Conservation (phyloP, 2,888 invertebrate genomes). For the Hesperia comma region DNA sequence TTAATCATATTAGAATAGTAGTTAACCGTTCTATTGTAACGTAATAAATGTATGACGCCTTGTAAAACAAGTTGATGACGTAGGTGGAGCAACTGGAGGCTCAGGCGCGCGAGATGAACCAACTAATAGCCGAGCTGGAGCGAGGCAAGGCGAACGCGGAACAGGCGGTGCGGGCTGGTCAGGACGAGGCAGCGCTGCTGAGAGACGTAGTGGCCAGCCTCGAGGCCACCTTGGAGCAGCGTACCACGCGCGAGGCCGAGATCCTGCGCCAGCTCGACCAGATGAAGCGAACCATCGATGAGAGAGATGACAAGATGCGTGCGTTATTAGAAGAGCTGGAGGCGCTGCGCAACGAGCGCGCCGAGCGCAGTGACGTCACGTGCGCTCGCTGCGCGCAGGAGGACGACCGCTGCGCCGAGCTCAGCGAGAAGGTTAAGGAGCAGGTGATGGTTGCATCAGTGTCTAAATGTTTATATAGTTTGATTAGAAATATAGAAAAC, state of each 20-base stretch:
- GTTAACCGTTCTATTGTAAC: not conserved
- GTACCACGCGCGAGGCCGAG: constrained; percentile 85
- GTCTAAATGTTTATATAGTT: not conserved
- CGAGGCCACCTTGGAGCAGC: constrained; percentile 89
- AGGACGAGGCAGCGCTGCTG: constrained; percentile 89
- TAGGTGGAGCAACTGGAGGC: constrained; percentile 92
- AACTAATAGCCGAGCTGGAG: constrained; percentile 85
- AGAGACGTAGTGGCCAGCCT: constrained; percentile 91
- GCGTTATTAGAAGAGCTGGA: constrained; percentile 82
- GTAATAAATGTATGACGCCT: not conserved
- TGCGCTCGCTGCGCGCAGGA: constrained; percentile 62
- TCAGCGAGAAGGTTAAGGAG: constrained; percentile 65
- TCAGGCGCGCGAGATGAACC: constrained; percentile 88
- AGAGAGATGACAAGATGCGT: constrained; percentile 83
- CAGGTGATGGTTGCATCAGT: constrained; percentile 56
- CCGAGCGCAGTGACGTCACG: constrained; percentile 67
- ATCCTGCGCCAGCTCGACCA: constrained; percentile 84
- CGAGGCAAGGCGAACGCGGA: constrained; percentile 86
- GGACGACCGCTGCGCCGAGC: constrained; percentile 58
- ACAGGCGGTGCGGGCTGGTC: constrained; percentile 88
- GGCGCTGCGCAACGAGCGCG: constrained; percentile 72
- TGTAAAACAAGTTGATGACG: not conserved
- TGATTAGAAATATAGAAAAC: no score
- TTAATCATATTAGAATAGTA: not conserved
- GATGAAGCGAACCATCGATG: constrained; percentile 81